Evolutionary conservation across 2,888 invertebrate species (phyloP).

Genomic region (Lasioglossum villosulum): DNA sequence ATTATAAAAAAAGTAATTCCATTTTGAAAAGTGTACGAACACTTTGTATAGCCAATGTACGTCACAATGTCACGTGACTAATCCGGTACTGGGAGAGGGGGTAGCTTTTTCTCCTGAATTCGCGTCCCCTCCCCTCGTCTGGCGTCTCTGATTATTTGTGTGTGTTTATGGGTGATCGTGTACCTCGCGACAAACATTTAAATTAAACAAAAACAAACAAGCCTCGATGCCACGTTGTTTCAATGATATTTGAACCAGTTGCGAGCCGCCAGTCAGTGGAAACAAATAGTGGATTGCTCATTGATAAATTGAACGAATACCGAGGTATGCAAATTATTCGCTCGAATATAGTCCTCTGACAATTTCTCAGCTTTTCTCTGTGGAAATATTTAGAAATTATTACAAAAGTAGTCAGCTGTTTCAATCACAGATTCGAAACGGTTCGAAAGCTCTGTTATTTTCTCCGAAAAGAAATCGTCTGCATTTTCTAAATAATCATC

Average conservation of each 20-base stretch:
- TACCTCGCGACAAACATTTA: neutral
- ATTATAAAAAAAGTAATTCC: too few relatives aligned
- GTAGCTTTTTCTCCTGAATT: too few relatives aligned
- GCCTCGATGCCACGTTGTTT: neutral
- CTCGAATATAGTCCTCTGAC: neutral
- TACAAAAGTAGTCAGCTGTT: neutral
- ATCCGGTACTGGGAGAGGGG: too few relatives aligned
- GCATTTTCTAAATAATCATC: neutral
- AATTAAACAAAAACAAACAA: neutral
- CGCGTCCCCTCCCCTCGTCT: too few relatives aligned
- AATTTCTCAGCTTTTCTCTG: neutral
- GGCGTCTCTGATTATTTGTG: too few relatives aligned
- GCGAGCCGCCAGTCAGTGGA: neutral
- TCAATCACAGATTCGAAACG: neutral
- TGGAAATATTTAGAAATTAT: neutral
- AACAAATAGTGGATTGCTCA: neutral
- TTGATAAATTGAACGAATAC: neutral
- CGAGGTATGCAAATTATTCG: constrained; percentile 6
- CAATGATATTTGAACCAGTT: neutral
- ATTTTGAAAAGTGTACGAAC: too few relatives aligned
- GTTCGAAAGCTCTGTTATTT: neutral
- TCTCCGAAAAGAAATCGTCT: neutral
- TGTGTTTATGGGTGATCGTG: neutral
- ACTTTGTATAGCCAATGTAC: too few relatives aligned
- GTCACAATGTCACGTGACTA: too few relatives aligned